A percentile compares a stretch with the other conserved stretches of the same genome.
Evolutionary conservation across 2,113 vertebrate species (phyloP).

Genomic region (Lophura nycthemera): DNA sequence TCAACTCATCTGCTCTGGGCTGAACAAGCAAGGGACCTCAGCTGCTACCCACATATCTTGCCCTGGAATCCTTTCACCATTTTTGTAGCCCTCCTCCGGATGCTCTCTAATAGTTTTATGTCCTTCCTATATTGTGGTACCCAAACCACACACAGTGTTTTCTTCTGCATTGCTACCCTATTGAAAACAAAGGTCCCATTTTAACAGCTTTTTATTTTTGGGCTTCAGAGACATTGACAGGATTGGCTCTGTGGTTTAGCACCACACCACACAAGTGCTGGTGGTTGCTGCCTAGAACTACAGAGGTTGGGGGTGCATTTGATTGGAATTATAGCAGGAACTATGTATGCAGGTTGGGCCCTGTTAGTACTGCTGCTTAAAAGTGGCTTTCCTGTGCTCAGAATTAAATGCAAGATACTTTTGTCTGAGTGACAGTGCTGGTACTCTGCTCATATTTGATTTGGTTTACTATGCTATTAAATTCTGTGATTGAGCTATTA

Average conservation of each 20-base stretch:
- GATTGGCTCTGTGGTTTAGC: background rate
- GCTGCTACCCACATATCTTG: too few relatives aligned
- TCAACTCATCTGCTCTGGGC: too few relatives aligned
- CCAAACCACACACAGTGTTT: background rate
- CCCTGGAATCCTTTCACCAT: too few relatives aligned
- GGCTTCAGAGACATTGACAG: background rate
- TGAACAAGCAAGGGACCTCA: too few relatives aligned
- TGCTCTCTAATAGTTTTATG: too few relatives aligned
- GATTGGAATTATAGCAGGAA: background rate
- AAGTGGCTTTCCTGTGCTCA: background rate
- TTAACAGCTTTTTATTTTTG: background rate
- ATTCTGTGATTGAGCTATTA: background rate
- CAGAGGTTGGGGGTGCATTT: background rate
- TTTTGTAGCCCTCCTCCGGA: too few relatives aligned
- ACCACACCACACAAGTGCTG: background rate
- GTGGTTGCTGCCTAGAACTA: background rate
- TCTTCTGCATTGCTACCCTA: background rate
- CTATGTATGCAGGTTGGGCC: rapidly evolving
- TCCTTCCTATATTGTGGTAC: too few relatives aligned
- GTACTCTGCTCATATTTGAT: background rate
- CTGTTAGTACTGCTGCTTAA: background rate
- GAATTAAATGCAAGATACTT: background rate
- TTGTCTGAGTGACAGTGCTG: background rate
- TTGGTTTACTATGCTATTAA: background rate
- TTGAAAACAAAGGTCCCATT: background rate